Conservation (phyloP, 1,140 invertebrate species). For the Drosophila funebris region DNA sequence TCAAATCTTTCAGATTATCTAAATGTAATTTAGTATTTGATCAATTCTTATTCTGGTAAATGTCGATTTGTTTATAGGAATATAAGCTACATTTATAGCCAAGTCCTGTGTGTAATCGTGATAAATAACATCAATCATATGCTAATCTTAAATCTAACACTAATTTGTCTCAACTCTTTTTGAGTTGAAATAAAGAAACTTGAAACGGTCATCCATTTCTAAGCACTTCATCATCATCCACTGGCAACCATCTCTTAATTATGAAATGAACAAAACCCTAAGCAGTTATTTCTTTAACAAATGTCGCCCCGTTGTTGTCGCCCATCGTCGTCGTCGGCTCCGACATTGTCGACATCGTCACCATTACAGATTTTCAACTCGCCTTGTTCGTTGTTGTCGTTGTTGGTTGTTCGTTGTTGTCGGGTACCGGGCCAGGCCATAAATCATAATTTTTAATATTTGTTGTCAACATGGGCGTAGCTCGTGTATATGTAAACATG, state of each 20-base stretch:
- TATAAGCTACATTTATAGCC: too few species aligned
- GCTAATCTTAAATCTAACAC: not conserved
- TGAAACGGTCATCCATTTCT: slow-evolving; percentile 44
- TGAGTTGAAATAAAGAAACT: not conserved
- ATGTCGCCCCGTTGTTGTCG: slow-evolving; percentile 48
- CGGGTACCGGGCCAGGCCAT: slow-evolving; percentile 37
- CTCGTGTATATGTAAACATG: slow-evolving; percentile 75
- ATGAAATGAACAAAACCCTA: slow-evolving; percentile 53
- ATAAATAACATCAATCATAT: not conserved
- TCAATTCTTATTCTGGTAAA: too few species aligned
- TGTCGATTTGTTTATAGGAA: too few species aligned
- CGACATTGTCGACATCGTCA: slow-evolving; percentile 22
- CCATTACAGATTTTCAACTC: slow-evolving; percentile 67
- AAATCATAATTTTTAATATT: slow-evolving; percentile 83
- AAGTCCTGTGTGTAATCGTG: too few species aligned
- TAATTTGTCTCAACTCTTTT: not conserved
- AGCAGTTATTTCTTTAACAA: slow-evolving; percentile 59
- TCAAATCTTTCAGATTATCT: too few species aligned
- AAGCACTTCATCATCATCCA: slow-evolving; percentile 54
- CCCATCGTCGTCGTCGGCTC: slow-evolving; percentile 21
- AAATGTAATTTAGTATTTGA: too few species aligned
- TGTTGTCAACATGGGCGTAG: slow-evolving; percentile 81
- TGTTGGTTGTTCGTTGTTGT: slow-evolving; percentile 14
- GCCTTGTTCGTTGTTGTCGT: slow-evolving; percentile 13
- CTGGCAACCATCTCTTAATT: slow-evolving; percentile 57